Base-by-base conservation (phyloP, 1,140 invertebrate species). In the Zeugodacus cucurbitae region DNA sequence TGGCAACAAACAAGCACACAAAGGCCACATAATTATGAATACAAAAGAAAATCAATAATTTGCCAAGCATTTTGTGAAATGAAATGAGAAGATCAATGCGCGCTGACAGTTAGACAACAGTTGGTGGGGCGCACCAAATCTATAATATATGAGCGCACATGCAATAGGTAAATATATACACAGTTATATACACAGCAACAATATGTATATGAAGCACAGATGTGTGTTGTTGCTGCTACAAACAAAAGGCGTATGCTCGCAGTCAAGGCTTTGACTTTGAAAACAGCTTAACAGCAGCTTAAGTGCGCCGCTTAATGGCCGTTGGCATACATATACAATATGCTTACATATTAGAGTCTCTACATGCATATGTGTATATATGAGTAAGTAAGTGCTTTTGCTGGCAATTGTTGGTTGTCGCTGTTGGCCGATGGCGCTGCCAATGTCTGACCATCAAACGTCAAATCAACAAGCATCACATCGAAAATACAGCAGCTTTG, bases 251-350 rank as follows among this genome's bases (percentile, higher is more conserved):
- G 88, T 86, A 59, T 88, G 88, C 88, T 86, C 37, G 62, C 44
- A 62, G 88, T 88, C 88, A 88, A 88, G 88, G 88, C 64, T 88
- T 88, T 86, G 88, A 86, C 88, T 88, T 88, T 88, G 88, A 88
- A 88, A 86, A 86, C 37, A 86, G 82, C 88, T 88, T 88, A 88
- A 88, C 64, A 37, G 82, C 82, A 22, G 88, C 48, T 70, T 88
- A 82, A 82, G 74, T 64, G 86, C 86, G 20, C 48, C 48, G n/a
- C 17, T 62, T 64, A 26, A 62, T 37, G 57, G 58, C 29, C 22
- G 14, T 22, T 44, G 78, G 26, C 5, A 37, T 85, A 8, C 48
- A 48, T 22, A n/a, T n/a, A n/a, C n/a, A n/a, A n/a, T n/a, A n/a
- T n/a, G 85, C 14, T 4, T n/a, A 58, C 34, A 87, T 59, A 54